phyloP scores from a whole-genome alignment of 2,797 vertebrate genomes.

The Pagetopsis macropterus region DNA sequence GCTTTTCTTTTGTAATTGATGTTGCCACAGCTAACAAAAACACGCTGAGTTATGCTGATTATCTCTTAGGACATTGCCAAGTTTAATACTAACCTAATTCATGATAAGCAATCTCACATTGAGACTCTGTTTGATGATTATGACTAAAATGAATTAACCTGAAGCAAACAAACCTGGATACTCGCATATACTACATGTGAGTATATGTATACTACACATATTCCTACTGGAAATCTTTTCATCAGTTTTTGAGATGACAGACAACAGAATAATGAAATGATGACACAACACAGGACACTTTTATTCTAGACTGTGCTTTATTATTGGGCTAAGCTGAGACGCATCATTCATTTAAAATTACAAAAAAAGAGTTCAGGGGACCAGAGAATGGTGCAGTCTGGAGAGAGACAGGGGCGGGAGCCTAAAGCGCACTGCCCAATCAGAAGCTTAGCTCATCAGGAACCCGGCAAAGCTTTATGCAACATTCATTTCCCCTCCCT shows the following conservation, averaged over 20 bases:
- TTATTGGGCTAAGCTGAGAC: constrained; percentile 99
- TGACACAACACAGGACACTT: constrained; percentile 73
- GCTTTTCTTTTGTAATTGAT: constrained; percentile 23
- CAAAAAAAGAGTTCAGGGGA: constrained; percentile 98
- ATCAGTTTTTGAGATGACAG: neutral
- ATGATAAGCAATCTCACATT: constrained; percentile 11
- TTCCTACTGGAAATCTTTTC: neutral
- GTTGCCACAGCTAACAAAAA: constrained; percentile 5
- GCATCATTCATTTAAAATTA: constrained; percentile 99
- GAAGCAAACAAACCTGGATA: constrained; percentile 10
- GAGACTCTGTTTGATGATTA: constrained; percentile 3
- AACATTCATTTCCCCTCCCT: constrained; percentile 79
- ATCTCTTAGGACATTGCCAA: constrained; percentile 14
- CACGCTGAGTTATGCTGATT: neutral
- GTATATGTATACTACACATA: neutral
- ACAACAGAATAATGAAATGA: constrained; percentile 52
- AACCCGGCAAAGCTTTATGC: constrained; percentile 81
- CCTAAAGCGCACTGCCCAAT: constrained; percentile 87
- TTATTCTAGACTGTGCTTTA: constrained; percentile 99
- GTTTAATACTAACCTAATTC: constrained; percentile 6
- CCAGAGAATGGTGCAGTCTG: constrained; percentile 93
- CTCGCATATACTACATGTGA: neutral
- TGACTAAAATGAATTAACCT: constrained; percentile 15
- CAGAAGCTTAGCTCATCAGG: constrained; percentile 82
- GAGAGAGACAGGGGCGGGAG: constrained; percentile 87